Evolutionary conservation across 2,888 invertebrate species (phyloP).

Genomic region (Leucoptera coffeella): DNA sequence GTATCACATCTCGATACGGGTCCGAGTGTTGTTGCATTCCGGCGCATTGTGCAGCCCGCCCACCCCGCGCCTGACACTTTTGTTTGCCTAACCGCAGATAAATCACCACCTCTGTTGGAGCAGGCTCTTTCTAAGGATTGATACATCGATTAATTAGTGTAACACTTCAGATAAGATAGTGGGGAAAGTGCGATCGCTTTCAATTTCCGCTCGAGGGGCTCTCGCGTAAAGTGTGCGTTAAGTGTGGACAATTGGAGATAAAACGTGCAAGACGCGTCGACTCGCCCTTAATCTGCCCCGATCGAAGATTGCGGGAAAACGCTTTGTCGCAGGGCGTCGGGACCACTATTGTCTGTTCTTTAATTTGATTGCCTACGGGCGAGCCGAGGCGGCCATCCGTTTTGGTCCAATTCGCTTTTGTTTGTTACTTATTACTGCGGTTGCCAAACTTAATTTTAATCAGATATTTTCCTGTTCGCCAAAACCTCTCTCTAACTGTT

Average conservation of each 20-base stretch:
- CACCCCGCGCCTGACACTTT: constrained; percentile 47
- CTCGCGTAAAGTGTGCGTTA: constrained; percentile 50
- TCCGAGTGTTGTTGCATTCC: constrained; percentile 34
- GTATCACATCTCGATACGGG: no score
- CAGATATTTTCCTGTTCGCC: no score
- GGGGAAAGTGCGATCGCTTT: constrained; percentile 50
- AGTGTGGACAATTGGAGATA: constrained; percentile 54
- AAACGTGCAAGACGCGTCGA: constrained; percentile 44
- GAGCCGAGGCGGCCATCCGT: constrained; percentile 25
- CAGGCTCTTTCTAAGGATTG: constrained; percentile 38
- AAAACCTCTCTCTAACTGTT: no score
- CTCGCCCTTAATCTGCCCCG: constrained; percentile 50
- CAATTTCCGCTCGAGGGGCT: constrained; percentile 51
- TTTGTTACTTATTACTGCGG: not conserved
- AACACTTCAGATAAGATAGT: constrained; percentile 49
- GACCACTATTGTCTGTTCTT: constrained; percentile 39
- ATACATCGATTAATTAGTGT: constrained; percentile 50
- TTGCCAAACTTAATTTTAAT: no score
- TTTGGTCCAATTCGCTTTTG: constrained; percentile 12
- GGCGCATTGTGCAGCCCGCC: constrained; percentile 31
- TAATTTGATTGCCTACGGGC: constrained; percentile 42
- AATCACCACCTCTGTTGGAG: constrained; percentile 36
- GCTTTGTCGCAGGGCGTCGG: constrained; percentile 50
- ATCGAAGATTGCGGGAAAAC: constrained; percentile 53
- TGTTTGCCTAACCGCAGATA: constrained; percentile 47